These are phyloP conservation scores for Diachrysia chrysitis DNA, from an alignment of 2,888 invertebrate species.

Conservation along the genomic window DNA sequence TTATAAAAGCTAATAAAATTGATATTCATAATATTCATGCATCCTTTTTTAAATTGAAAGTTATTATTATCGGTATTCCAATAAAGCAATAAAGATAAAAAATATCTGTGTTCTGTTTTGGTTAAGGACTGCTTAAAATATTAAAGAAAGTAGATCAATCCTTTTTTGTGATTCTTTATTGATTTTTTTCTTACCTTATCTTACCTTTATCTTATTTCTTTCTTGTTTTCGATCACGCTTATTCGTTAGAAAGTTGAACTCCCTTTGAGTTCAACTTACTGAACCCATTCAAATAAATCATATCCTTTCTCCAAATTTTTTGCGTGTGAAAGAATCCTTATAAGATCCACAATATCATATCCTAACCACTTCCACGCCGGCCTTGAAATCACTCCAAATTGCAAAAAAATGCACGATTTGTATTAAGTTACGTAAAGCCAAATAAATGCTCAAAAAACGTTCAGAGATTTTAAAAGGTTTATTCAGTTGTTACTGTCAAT, in stretches of 20 bases:
- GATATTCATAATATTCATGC: too few species aligned
- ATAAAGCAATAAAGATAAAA: too few species aligned
- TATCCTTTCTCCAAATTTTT: constrained; percentile 45
- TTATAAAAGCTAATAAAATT: too few species aligned
- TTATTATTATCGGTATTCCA: too few species aligned
- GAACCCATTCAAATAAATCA: constrained; percentile 9
- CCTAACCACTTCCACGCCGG: constrained; percentile 73
- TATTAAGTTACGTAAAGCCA: constrained; percentile 75
- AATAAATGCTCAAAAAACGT: constrained; percentile 67
- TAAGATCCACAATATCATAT: constrained; percentile 65
- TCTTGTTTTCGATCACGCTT: background rate
- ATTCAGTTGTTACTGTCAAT: background rate
- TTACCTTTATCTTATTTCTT: too few species aligned
- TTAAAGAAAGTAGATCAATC: background rate
- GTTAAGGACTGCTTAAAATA: too few species aligned
- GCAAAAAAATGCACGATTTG: constrained; percentile 52
- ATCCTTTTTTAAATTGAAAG: too few species aligned
- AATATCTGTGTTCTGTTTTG: too few species aligned
- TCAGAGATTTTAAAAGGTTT: constrained; percentile 22
- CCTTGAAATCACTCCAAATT: constrained; percentile 70
- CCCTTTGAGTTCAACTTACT: background rate
- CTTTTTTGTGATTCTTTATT: background rate
- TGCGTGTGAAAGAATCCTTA: constrained; percentile 71
- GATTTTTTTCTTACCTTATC: too few species aligned
- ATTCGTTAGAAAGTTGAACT: background rate